Base-by-base conservation (phyloP, 2,113 vertebrate genomes). In the Poeciliopsis prolifica region DNA sequence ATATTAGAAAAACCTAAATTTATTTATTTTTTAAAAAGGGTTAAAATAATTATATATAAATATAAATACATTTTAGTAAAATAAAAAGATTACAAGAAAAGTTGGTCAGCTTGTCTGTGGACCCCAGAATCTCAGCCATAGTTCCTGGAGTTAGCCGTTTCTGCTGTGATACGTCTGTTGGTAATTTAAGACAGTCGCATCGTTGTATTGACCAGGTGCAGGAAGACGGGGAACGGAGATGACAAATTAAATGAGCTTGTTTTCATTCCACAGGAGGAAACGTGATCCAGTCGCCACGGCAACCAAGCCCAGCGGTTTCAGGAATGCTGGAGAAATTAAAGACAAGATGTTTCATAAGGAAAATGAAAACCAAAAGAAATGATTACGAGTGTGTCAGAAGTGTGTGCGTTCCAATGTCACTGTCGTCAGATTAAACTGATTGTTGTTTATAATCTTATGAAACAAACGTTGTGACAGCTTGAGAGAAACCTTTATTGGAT, bases 241-340 rank as follows among this genome's bases (percentile, higher is more conserved):
- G 77, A 88, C 54, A 74, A 65, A 80, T 70, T 75, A 80, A 83
- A 89, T 87, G 68, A 79, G 82, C 69, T 83, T 79, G 73, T 85
- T 84, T 71, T 85, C 74, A 73, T 87, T 82, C 75, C 37, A 60
- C 64, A 37, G 74, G 70, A 84, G 62, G 73, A 87, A 77, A 83
- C 81, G 75, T 74, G 78, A 83, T 79, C 62, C 14, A 48, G 83
- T 89, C 79, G 58, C 87, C 85, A 83, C 26, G 29, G 85, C 81
- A 88, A 85, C 87, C 61, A 69, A 76, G 74, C 73, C 74, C 79
- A 40, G 70, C 48, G 77, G 81, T 51, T 24, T 26, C 65, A 75
- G 1, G 13, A 9, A 70, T 60, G 70, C 31, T 76, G 37, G 61
- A 68, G 29, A 74, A 83, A 77, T 82, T 70, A 85, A 67, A 78